Base-by-base conservation (phyloP, 2,113 vertebrate genomes). In the Urocitellus parryii region DNA sequence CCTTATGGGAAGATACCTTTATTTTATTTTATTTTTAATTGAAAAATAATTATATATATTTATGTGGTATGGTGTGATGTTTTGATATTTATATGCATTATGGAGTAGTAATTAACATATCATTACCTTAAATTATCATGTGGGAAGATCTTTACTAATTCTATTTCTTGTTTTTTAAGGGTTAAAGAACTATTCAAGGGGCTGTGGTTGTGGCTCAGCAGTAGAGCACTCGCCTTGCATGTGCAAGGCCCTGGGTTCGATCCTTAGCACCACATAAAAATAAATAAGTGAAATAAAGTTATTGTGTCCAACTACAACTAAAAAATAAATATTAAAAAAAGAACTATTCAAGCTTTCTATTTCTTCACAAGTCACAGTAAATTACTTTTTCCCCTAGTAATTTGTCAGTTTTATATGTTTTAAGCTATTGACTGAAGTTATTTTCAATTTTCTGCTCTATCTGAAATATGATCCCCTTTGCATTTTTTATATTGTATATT, bases 111-210 rank as follows among this genome's bases (percentile, higher is more conserved):
- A 84, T 92, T 22, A 76, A 32, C 48, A 45, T 48, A 48, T 6
- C 10, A 80, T 82, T 6, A 74, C 20, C 20, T 77, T n/a, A 77
- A 67, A 4, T 39, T 39, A 58, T n/a, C 8, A 74, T 67, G 37
- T 91, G 65, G 20, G 48, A 84, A 80, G 27, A 80, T 29, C 17
- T 63, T 93, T 84, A 56, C 78, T 95, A 77, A 93, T 80, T 84
- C 18, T 96, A 6, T 86, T 78, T 85, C 10, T 85, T 58, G 56
- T 20, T 56, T 56, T 20, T 94, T n/a, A 96, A 48, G 84, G 67
- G 89, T 65, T 91, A 79, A 70, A 58, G 37, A 79, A 61, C 56
- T 78, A 17, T 67, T 79, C 29, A 79, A n/a, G 8, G 45, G 45
- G 45, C 45, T 45, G 45, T 8, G 45, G 45, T 45, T 45, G 8